A percentile compares a stretch with the other conserved stretches of the same genome.
These are phyloP conservation scores for Leucoptera coffeella DNA, from an alignment of 2,888 invertebrate genomes.

Conservation along the genomic window DNA sequence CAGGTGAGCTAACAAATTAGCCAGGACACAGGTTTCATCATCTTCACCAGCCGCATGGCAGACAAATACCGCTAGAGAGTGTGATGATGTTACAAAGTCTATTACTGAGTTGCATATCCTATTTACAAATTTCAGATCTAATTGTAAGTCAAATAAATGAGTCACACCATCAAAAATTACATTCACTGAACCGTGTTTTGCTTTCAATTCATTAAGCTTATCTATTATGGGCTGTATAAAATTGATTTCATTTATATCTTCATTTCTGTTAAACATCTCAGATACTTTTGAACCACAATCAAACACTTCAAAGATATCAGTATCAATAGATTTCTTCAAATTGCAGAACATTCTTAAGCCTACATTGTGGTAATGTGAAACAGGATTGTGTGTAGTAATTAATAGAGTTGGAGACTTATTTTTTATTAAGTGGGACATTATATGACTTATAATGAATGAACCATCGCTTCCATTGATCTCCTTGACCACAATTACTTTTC, in stretches of 20 bases:
- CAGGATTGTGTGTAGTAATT: slow-evolving; percentile 63
- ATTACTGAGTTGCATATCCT: slow-evolving; percentile 39
- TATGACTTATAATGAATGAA: slow-evolving; percentile 63
- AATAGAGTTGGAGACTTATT: slow-evolving; percentile 56
- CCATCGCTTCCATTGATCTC: slow-evolving; percentile 68
- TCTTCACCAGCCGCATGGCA: slow-evolving; percentile 53
- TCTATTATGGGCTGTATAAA: slow-evolving; percentile 30
- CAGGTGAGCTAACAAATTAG: slow-evolving; percentile 57
- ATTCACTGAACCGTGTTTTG: slow-evolving; percentile 31
- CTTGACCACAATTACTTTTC: slow-evolving; percentile 57
- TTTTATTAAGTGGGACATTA: slow-evolving; percentile 57
- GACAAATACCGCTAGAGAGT: slow-evolving; percentile 42
- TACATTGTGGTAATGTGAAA: slow-evolving; percentile 67
- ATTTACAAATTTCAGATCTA: slow-evolving; percentile 43
- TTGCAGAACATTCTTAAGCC: slow-evolving; percentile 71
- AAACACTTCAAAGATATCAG: slow-evolving; percentile 20
- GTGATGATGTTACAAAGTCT: slow-evolving; percentile 18
- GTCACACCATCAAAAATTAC: slow-evolving; percentile 68
- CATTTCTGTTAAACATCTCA: slow-evolving; percentile 13
- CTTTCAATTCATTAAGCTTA: slow-evolving; percentile 20
- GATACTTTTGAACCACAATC: slow-evolving; percentile 21
- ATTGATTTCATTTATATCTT: slow-evolving; percentile 21
- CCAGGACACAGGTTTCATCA: slow-evolving; percentile 51
- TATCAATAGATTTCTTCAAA: slow-evolving; percentile 39
- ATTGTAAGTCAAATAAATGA: slow-evolving; percentile 62